phyloP scores from a whole-genome alignment of 2,797 vertebrate genomes.

The Rachycentron canadum region DNA sequence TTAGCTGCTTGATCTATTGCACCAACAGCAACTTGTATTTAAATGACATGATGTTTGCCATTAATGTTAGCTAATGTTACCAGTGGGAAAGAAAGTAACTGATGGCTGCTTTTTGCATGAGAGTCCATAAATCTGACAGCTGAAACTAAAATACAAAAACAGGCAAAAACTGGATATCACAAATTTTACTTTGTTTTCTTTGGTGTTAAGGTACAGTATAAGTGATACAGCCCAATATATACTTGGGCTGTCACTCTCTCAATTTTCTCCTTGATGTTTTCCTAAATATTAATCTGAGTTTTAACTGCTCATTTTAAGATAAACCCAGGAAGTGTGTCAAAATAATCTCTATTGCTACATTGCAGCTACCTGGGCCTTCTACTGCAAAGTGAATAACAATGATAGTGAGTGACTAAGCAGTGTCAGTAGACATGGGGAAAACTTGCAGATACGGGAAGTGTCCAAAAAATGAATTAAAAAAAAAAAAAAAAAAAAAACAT shows the following conservation, averaged over 20 bases:
- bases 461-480: too few species aligned
- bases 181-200: neutral
- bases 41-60: neutral
- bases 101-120: neutral
- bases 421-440: neutral
- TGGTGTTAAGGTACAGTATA: slow-evolving; percentile 4
- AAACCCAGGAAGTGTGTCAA: neutral
- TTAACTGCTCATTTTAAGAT: neutral
- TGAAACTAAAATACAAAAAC: neutral
- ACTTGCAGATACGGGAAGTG: neutral
- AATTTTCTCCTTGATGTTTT: neutral
- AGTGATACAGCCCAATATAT: neutral
- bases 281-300: neutral
- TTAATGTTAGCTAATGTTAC: neutral
- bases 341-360: neutral
- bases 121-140: too few species aligned
- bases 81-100: neutral
- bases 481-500: too few species aligned
- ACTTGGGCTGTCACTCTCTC: neutral
- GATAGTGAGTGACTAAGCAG: neutral
- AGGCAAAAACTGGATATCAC: neutral
- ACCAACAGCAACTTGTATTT: neutral
- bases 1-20: neutral
- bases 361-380: too few species aligned
- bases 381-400: neutral